Conservation (phyloP, 2,888 invertebrate species). For the Sesia bembeciformis region DNA sequence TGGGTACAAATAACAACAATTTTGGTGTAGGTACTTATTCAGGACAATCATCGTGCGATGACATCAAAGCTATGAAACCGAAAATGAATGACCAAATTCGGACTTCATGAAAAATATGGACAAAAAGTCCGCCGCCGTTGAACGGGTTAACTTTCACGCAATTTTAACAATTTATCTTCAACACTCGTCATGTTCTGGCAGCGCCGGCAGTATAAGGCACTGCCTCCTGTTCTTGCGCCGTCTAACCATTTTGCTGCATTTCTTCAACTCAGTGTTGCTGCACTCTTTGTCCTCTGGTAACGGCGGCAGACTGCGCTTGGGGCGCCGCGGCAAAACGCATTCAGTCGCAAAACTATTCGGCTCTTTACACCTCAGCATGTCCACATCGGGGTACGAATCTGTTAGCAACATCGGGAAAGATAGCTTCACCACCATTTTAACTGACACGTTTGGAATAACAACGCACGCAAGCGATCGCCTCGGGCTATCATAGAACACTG, state of each 20-base stretch:
- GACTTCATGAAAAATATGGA: no score
- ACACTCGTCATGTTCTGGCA: conserved; percentile 56
- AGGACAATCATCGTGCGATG: no score
- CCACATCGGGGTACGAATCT: conserved; percentile 44
- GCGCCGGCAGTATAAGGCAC: conserved; percentile 40
- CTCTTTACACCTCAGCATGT: conserved; percentile 52
- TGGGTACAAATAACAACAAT: no score
- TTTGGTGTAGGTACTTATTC: no score
- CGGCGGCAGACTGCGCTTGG: conserved; percentile 47
- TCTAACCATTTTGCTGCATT: conserved; percentile 32
- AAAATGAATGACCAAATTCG: no score
- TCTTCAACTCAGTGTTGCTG: conserved; percentile 44
- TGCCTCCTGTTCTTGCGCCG: conserved; percentile 45
- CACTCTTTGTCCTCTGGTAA: conserved; percentile 61
- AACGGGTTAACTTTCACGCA: no score
- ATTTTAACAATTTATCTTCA: conserved; percentile 17
- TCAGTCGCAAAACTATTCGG: conserved; percentile 47
- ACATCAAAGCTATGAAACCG: no score
- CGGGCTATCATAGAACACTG: conserved; percentile 8
- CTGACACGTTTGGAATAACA: neutral
- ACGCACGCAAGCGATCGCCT: conserved; percentile 27
- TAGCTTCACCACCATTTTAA: conserved; percentile 49
- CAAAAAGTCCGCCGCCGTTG: no score
- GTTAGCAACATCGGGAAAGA: conserved; percentile 31
- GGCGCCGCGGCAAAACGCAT: conserved; percentile 48